Base-by-base conservation (phyloP, 1,140 invertebrate species). In the Eubasilissa regina region DNA sequence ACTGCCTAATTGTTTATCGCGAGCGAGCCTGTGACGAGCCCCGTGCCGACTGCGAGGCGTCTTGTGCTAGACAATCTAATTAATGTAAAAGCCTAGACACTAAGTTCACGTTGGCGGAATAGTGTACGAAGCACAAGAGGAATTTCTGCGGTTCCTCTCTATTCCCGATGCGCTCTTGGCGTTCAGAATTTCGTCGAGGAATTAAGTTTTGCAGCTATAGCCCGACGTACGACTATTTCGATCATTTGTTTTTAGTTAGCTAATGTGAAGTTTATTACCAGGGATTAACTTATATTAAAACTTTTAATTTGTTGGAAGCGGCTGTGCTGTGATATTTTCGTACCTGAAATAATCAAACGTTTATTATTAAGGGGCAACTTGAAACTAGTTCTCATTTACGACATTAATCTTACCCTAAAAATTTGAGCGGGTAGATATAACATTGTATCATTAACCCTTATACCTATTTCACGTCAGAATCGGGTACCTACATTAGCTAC, bases 71-170 rank as follows among this genome's bases (percentile, higher is more conserved):
- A 81, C 75, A 78, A 81, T 81, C 72, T 66, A 81, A 81, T 81
- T 81, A 81, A 70, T 78, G 68, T 81, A 66, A 77, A 78, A 81
- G 80, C 80, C 75, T 77, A 81, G 75, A 81, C 80, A 75, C 19
- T 58, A 78, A 74, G 48, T 75, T 78, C 72, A 78, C 73, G 62
- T 68, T 43, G 21, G 60, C 74, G 64, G 47, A 74, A 78, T 58
- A 81, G 47, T 74, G 70, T 55, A 48, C 47, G 66, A 17, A 48
- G 45, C 43, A 70, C 47, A 48, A 13, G 66, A 62, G 75, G 51
- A 81, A 81, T 78, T 77, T 74, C 48, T 74, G 56, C 12, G 74
- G 68, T 62, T 80, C 51, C 15, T 64, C 53, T 47, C 12, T 25
- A 35, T 35, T 60, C 48, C 55, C 51, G 66, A 81, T 80, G 79